Percentiles rank a stretch among this genome's conserved stretches.
Evolutionary conservation across 2,797 vertebrate genomes (phyloP).

Genomic region (Acanthornis magna): DNA sequence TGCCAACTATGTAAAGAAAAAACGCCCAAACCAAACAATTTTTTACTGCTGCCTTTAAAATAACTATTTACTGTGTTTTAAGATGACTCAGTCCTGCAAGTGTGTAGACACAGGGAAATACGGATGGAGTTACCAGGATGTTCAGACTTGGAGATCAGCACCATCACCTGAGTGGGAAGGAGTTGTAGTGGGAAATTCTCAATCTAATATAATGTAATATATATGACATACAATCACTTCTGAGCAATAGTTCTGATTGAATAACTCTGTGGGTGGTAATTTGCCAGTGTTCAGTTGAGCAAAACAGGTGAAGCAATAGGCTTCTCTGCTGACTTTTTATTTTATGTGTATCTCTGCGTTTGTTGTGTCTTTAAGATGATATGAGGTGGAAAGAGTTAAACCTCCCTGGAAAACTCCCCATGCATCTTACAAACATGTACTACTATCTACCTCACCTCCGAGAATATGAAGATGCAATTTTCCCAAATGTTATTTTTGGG

Average conservation of each 20-base stretch:
- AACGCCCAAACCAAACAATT: accelerated
- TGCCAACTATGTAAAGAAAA: not conserved
- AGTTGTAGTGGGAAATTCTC: not conserved
- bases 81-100: not conserved
- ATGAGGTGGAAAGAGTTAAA: slow-evolving; percentile 1
- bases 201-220: not conserved
- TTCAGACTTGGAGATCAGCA: not conserved
- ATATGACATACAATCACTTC: not conserved
- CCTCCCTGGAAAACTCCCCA: not conserved
- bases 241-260: not conserved
- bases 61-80: not conserved
- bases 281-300: not conserved
- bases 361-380: slow-evolving; percentile 60
- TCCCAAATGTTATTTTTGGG: slow-evolving; percentile 81
- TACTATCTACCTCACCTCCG: slow-evolving; percentile 83
- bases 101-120: not conserved
- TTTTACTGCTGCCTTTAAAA: not conserved
- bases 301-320: not conserved
- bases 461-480: slow-evolving; percentile 70
- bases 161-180: accelerated
- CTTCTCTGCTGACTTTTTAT: not conserved
- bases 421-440: slow-evolving; percentile 55
- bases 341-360: not conserved
- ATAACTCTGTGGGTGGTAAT: not conserved
- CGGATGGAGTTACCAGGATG: not conserved